Percentiles rank a stretch among this genome's conserved stretches.
Evolutionary conservation across 2,797 vertebrate genomes (phyloP).

Genomic region (Pantherophis vulpinus): DNA sequence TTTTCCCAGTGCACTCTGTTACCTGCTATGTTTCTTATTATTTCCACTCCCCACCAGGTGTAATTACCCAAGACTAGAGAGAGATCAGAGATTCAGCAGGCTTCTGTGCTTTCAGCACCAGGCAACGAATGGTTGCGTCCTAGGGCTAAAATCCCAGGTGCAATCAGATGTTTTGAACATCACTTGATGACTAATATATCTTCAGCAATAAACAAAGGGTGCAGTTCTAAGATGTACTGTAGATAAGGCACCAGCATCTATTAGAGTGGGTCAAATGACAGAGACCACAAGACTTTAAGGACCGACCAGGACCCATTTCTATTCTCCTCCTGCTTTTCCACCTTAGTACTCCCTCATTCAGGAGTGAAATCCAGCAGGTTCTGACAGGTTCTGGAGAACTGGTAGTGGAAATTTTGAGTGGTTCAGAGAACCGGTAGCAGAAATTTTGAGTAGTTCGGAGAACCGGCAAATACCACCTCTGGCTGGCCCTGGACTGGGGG

Average conservation of each 20-base stretch:
- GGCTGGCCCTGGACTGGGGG: too few relatives aligned
- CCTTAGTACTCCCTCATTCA: too few relatives aligned
- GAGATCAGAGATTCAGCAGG: neutral
- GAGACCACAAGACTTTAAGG: neutral
- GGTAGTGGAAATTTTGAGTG: too few relatives aligned
- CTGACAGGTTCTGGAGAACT: too few relatives aligned
- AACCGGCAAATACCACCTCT: too few relatives aligned
- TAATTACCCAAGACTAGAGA: neutral
- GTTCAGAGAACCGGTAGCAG: too few relatives aligned
- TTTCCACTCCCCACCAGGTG: neutral
- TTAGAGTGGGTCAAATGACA: neutral
- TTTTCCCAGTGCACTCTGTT: neutral
- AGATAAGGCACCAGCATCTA: neutral
- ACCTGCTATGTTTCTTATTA: neutral
- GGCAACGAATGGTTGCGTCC: neutral
- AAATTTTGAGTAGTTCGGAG: too few relatives aligned
- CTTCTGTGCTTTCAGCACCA: neutral
- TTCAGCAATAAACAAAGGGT: neutral
- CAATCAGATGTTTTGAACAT: neutral
- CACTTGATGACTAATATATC: neutral
- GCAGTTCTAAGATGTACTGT: neutral
- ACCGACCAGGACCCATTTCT: neutral
- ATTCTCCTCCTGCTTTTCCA: neutral
- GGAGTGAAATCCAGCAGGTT: too few relatives aligned
- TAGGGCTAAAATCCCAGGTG: neutral